A percentile compares a stretch with the other conserved stretches of the same genome.
These are phyloP conservation scores for Cladorhizidae sp. DNA, from an alignment of 37 sponge, comb jelly and placozoan genomes.

Conservation along the genomic window DNA sequence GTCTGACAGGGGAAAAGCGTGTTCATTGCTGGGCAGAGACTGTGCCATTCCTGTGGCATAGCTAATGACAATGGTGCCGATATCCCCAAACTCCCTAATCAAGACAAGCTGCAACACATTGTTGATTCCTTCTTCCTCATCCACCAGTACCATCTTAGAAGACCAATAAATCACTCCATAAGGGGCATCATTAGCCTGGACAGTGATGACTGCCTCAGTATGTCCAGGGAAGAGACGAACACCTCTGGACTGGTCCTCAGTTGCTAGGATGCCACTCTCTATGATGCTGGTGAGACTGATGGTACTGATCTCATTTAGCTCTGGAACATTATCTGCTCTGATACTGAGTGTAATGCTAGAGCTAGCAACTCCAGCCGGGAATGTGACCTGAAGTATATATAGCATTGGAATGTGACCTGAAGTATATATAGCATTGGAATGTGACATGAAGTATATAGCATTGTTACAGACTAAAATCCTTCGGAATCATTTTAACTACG, in stretches of 20 bases:
- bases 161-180: conserved; percentile 77
- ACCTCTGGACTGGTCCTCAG: conserved; percentile 58
- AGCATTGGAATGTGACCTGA: conserved; percentile 56
- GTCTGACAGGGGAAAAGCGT: conserved; percentile 38
- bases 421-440: conserved; percentile 34
- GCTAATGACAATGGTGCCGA: conserved; percentile 60
- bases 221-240: conserved; percentile 46
- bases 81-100: conserved; percentile 74
- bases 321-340: conserved; percentile 57
- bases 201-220: conserved; percentile 63
- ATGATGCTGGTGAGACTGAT: conserved; percentile 57
- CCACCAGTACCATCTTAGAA: conserved; percentile 18
- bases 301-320: conserved; percentile 70
- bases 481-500: too few species aligned
- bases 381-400: conserved; percentile 32
- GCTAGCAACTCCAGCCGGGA: conserved; percentile 38
- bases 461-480: too few species aligned
- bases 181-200: conserved; percentile 83
- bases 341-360: conserved; percentile 58
- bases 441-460: conserved; percentile 26
- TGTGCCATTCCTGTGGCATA: conserved; percentile 43
- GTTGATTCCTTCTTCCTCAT: conserved; percentile 42
- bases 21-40: not conserved
- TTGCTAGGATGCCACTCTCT: conserved; percentile 62
- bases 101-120: conserved; percentile 57